Base-by-base conservation (phyloP, 2,113 vertebrate species). In the Apodemus speciosus region DNA sequence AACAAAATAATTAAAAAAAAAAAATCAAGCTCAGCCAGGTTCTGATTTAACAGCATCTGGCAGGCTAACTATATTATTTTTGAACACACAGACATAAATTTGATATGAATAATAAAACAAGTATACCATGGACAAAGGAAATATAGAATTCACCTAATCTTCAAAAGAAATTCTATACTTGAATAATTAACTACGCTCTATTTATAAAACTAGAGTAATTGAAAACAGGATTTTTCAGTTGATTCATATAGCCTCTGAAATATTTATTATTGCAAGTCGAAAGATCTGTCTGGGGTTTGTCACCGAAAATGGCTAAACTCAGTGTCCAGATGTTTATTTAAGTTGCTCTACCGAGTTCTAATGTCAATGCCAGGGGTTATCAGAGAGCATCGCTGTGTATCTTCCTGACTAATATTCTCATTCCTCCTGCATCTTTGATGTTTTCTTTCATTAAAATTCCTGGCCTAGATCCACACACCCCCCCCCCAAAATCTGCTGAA, bases 211-310 rank as follows among this genome's bases (percentile, higher is more conserved):
- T 97, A 98, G 98, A 98, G 98, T 99, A 99, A 99, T 99, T 99
- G 99, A 99, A 99, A 98, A 99, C 99, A 99, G 99, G 97, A 98
- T 98, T 98, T 84, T 98, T 97, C 98, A 98, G 98, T 98, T 98
- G 98, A 99, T 99, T 98, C 98, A 99, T 99, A 98, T 97, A 98
- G 98, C 98, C 98, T 97, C 95, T 87, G 98, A 98, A 98, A 99
- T 99, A 99, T 99, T 99, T 99, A 99, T 99, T 99, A 99, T 99
- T 99, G 98, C 98, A 99, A 98, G 98, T 98, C 98, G 97, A 98
- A 97, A 98, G 98, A 98, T 98, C 98, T 98, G 98, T 99, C 99
- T 99, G 99, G 98, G 98, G 98, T 99, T 99, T 98, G 98, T 99
- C 99, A 99, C 98, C 98, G 97, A 97, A 98, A 97, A 98, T 98